Conservation (phyloP, 2,888 invertebrate genomes). For the Spisula solida region DNA sequence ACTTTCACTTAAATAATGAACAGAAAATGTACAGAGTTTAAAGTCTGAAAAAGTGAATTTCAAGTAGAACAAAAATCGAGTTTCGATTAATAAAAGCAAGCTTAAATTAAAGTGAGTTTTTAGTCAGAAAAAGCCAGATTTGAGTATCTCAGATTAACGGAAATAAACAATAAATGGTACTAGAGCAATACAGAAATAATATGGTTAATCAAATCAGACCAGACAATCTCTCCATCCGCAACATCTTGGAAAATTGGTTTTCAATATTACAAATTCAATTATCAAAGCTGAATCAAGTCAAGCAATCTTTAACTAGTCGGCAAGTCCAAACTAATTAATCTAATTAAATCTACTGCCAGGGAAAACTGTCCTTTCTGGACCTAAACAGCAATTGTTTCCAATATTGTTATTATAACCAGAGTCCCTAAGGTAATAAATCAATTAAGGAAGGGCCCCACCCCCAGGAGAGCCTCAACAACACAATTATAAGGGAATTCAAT, state of each 20-base stretch:
- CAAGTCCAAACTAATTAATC: not conserved
- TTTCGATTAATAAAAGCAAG: too few relatives aligned
- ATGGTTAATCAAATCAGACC: too few relatives aligned
- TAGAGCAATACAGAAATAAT: too few relatives aligned
- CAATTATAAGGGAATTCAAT: not conserved
- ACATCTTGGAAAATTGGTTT: not conserved
- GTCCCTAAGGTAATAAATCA: slow-evolving; percentile 14
- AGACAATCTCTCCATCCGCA: too few relatives aligned
- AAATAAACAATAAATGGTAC: too few relatives aligned
- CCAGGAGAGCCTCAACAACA: not conserved
- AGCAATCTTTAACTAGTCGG: not conserved
- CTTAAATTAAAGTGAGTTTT: too few relatives aligned
- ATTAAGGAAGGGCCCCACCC: not conserved
- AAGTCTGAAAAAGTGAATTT: too few relatives aligned
- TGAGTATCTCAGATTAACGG: too few relatives aligned
- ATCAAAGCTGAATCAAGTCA: not conserved
- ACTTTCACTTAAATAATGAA: not conserved
- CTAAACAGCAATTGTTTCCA: not conserved
- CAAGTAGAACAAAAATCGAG: too few relatives aligned
- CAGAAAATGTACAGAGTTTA: too few relatives aligned
- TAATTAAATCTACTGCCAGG: not conserved
- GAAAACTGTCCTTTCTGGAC: not conserved
- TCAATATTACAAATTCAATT: slow-evolving; percentile 21
- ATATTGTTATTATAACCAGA: not conserved
- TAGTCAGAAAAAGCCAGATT: too few relatives aligned